Base-by-base conservation (phyloP, 2,888 invertebrate genomes). In the Thecocarcelia acutangulata region DNA sequence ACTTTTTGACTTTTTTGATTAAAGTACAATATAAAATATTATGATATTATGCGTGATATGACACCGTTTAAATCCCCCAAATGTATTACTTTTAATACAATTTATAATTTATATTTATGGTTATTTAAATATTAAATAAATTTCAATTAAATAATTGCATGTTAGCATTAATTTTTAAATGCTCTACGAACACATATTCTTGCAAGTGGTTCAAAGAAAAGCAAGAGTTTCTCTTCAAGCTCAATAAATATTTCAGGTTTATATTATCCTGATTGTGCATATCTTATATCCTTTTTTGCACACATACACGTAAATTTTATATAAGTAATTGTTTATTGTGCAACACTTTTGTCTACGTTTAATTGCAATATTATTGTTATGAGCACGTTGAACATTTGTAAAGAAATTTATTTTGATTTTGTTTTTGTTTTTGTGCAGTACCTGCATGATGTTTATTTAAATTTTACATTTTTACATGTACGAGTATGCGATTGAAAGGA, bases 401-500 rank as follows among this genome's bases (percentile, higher is more conserved):
- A 54, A n/a, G 28, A n/a, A 72, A 21, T 15, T 17, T 1, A 21
- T 52, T 54, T 44, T 24, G 50, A 12, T 46, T 3, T 2, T 33
- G 3, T 33, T 33, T 33, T 46, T 3, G 24, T 33, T 33, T 33
- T 33, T 33, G 1, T 58, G 19, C 33, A 37, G n/a, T 19, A 52
- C 13, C 63, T 64, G 54, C 54, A 52, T 52, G 11, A 59, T 76
- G 33, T 61, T 61, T 68, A 37, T 44, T 33, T 9, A 68, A 52
- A 44, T 33, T 76, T 74, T 40, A 56, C 64, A 56, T 46, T 8
- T 33, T n/a, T n/a, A n/a, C n/a, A n/a, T n/a, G n/a, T n/a, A n/a
- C n/a, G 33, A 1, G 8, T 33, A 6, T 33, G 8, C 3, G 8
- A 33, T 5, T 44, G 44, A 15, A 61, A 11, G 15, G 15, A 15